Evolutionary conservation across 2,888 invertebrate genomes (phyloP).

Genomic region (Andrena hattorfiana): DNA sequence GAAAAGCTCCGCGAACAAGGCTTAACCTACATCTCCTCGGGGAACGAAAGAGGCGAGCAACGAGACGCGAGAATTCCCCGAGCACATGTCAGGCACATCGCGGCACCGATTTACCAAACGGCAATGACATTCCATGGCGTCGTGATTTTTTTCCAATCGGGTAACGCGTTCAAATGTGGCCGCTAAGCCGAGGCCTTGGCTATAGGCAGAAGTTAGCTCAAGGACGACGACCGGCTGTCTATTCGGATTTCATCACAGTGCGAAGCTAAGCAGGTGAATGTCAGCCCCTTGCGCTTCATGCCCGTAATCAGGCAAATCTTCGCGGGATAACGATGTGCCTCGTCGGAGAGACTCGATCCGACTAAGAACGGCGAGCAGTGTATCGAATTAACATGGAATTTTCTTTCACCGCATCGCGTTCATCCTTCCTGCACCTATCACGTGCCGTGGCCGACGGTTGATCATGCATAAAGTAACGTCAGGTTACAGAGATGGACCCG

Average conservation of each 20-base stretch:
- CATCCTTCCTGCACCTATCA: background rate
- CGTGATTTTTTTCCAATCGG: constrained; percentile 72
- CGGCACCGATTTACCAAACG: constrained; percentile 62
- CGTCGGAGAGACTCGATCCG: constrained; percentile 26
- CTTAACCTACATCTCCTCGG: constrained; percentile 46
- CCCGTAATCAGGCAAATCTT: constrained; percentile 66
- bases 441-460: background rate
- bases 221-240: constrained; percentile 74
- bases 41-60: constrained; percentile 25
- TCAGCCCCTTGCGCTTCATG: constrained; percentile 66
- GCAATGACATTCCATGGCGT: constrained; percentile 80
- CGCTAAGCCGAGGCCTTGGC: constrained; percentile 66
- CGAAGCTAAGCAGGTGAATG: constrained; percentile 74
- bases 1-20: constrained; percentile 38
- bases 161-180: constrained; percentile 66
- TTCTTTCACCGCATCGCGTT: background rate
- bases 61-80: constrained; percentile 41
- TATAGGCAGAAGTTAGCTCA: constrained; percentile 79
- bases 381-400: background rate
- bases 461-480: constrained; percentile 19
- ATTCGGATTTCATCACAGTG: constrained; percentile 77
- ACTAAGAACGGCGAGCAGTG: constrained; percentile 13
- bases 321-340: constrained; percentile 24
- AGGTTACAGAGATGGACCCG: background rate
- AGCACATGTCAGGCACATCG: constrained; percentile 39